Base-by-base conservation (phyloP, 2,113 vertebrate species). In the Rynchops niger region DNA sequence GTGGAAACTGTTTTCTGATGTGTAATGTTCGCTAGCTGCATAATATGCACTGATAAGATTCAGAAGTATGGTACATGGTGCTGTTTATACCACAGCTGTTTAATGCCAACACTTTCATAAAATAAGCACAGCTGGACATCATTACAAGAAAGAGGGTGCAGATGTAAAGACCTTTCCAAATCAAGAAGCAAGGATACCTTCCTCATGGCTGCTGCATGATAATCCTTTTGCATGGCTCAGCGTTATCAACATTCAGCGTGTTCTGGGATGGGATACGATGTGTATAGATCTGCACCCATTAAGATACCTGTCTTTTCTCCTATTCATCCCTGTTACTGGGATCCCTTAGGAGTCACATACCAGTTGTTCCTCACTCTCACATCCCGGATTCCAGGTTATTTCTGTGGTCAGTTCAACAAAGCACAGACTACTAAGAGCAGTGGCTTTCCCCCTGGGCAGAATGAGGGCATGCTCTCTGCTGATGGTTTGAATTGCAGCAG, bases 1-100 rank as follows among this genome's bases (percentile, higher is more conserved):
- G 62, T 53, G 53, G 78, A 92, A 84, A 62, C 23, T 47, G 9
- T 82, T 97, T 87, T 73, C 93, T 77, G 47, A 88, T 69, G 14
- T 18, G 13, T 4, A 45, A 47, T 21, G 47, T 79, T 82, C 2
- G 1, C 43, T 82, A 16, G 53, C 66, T 55, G 19, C 5, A 2
- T 65, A 82, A 91, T 10, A 61, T 3, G 21, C 26, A 53, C 45
- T 10, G 50, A 9, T 36, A 72, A 27, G 27, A 76, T 70, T 49
- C 34, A 56, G 53, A 87, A 81, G 27, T 21, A 76, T 36, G 36
- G 43, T 56, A 56, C 34, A 12, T 5, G 18, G 13, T 55, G 25
- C 25, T 89, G 61, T 36, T 95, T 69, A 67, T 72, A 56, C 21
- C 22, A 73, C 5, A 42, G 67, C 36, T 80, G 49, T 72, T 65